Percentiles rank a stretch among this genome's conserved stretches.
Conservation (phyloP, 2,888 invertebrate species). For the Diaprepes abbreviatus region DNA sequence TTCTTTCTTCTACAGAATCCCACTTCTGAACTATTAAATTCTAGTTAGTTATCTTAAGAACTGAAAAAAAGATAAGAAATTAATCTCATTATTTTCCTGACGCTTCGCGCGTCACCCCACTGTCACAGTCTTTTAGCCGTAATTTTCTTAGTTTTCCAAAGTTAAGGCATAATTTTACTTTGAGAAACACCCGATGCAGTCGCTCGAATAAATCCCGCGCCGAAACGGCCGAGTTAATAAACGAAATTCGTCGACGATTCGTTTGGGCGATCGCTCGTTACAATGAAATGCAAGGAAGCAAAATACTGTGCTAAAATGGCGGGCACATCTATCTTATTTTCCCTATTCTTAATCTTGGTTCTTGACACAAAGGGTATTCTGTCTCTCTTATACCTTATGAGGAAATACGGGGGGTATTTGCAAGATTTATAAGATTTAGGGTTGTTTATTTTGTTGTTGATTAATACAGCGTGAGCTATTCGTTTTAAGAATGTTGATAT, state of each 20-base stretch:
- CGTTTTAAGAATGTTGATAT: too few relatives aligned
- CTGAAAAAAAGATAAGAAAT: too few relatives aligned
- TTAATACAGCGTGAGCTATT: too few relatives aligned
- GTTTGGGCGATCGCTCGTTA: constrained; percentile 50
- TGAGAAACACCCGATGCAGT: constrained; percentile 62
- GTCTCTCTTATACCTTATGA: constrained; percentile 7
- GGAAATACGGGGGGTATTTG: constrained; percentile 18
- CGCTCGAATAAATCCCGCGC: constrained; percentile 54
- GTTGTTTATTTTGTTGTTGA: too few relatives aligned
- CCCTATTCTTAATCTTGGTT: constrained; percentile 62
- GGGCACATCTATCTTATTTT: constrained; percentile 67
- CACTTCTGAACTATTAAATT: too few relatives aligned
- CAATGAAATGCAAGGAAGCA: constrained; percentile 66
- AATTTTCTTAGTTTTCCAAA: constrained; percentile 67
- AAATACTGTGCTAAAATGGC: constrained; percentile 65
- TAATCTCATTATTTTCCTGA: background rate
- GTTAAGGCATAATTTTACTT: constrained; percentile 67
- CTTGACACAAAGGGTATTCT: constrained; percentile 38
- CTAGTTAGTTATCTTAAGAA: too few relatives aligned
- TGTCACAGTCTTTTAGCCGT: constrained; percentile 52
- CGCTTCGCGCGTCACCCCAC: background rate
- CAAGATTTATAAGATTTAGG: background rate
- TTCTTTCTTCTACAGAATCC: too few relatives aligned
- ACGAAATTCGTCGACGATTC: constrained; percentile 36
- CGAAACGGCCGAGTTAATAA: constrained; percentile 43